A percentile compares a stretch with the other conserved stretches of the same genome.
Evolutionary conservation across 2,113 vertebrate species (phyloP).

Genomic region (Oncorhynchus gorbuscha): DNA sequence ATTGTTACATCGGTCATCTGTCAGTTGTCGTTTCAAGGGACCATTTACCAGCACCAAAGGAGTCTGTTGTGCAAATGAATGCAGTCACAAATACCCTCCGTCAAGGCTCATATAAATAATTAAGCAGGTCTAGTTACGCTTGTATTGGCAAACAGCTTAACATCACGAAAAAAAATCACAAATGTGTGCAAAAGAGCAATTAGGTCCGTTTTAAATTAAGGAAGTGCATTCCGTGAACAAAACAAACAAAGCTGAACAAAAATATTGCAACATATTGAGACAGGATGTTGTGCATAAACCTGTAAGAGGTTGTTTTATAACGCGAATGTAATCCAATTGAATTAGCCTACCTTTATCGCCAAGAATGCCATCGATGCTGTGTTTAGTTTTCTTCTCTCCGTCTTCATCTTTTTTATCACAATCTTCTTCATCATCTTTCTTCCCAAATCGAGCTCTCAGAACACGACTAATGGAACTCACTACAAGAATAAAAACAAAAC

Average conservation of each 20-base stretch:
- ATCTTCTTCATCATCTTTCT: constrained; percentile 91
- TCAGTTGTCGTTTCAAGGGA: constrained; percentile 81
- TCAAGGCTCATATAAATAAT: constrained; percentile 73
- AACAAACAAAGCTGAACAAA: no score
- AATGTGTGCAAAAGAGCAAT: not conserved
- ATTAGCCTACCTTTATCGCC: constrained; percentile 89
- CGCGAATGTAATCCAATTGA: not conserved
- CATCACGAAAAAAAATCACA: constrained; percentile 20
- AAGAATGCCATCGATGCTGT: constrained; percentile 96
- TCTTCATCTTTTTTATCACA: constrained; percentile 94
- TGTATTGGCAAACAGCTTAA: constrained; percentile 43
- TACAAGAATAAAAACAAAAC: constrained; percentile 56
- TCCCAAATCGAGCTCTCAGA: constrained; percentile 94
- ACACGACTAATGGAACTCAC: constrained; percentile 99
- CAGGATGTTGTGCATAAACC: not conserved
- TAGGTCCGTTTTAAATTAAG: not conserved
- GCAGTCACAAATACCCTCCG: constrained; percentile 32
- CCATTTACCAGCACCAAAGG: constrained; percentile 76
- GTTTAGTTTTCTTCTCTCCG: constrained; percentile 91
- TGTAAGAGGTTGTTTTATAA: not conserved
- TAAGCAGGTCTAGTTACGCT: constrained; percentile 57
- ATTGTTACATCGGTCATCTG: constrained; percentile 82
- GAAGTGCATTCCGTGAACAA: not conserved
- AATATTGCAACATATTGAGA: no score
- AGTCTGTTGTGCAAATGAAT: constrained; percentile 83